Base-by-base conservation (phyloP, 2,797 vertebrate genomes). In the Octomys mimax region DNA sequence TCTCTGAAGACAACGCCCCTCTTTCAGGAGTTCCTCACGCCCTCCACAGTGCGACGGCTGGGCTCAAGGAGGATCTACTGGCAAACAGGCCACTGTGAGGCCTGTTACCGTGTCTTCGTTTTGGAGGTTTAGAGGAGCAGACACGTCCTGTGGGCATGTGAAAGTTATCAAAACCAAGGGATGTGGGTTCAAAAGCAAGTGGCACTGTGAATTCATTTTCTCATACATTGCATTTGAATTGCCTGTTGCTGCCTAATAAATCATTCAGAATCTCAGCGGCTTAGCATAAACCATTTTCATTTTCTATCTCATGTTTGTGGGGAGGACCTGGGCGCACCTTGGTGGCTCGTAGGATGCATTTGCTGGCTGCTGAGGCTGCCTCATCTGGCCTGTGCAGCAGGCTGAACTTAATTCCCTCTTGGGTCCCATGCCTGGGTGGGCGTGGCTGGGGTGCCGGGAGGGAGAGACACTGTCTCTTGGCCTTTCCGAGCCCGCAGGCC, bases 351-450 rank as follows among this genome's bases (percentile, higher is more conserved):
- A 84, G 59, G 8, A 49, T 93, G 81, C 31, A 21, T n/a, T 31
- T 33, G 31, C 61, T 64, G 14, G 64, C 21, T 71, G n/a, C 6
- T 66, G 24, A 70, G 79, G 26, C 68, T 85, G 24, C 2, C 31
- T 59, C 14, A 4, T 54, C 59, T 66, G 54, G 42, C 31, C 21
- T 4, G 49, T 87, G 19, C 22, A 83, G 31, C 13, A 19, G 52
- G 33, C n/a, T 94, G 91, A 95, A 54, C 42, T 92, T 54, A 52
- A 54, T n/a, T 79, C 28, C 11, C 8, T 84, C 54, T 93, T 9
- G 4, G 49, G 36, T 54, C 52, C 54, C 82, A 49, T 61, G 54
- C 79, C 77, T 78, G 31, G 2, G 26, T 77, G 18, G 36, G 7
- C 2, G 46, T 26, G 9, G 33, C 22, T 85, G 13, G 2, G 3